Percentiles rank a stretch among this genome's conserved stretches.
phyloP scores from a whole-genome alignment of 2,113 vertebrate species.

The Bucco capensis region DNA sequence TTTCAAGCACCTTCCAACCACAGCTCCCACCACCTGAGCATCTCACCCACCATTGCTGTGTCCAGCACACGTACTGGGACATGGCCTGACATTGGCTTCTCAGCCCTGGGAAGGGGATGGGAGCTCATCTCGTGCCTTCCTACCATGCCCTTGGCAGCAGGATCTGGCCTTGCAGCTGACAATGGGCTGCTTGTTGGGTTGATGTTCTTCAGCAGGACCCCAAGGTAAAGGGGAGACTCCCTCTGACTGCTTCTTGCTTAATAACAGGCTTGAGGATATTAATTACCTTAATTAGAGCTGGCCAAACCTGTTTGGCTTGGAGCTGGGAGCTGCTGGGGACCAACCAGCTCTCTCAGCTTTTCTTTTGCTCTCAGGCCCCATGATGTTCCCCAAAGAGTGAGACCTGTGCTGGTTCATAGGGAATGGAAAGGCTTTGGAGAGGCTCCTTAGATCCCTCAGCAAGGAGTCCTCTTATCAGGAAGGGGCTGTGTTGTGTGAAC shows the following conservation, averaged over 20 bases:
- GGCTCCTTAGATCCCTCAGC: not conserved
- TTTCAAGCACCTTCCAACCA: not conserved
- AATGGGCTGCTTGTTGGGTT: slow-evolving; percentile 51
- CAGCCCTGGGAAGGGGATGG: rapidly evolving
- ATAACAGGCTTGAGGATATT: slow-evolving; percentile 68
- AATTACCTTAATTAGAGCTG: slow-evolving; percentile 64
- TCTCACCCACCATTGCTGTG: rapidly evolving
- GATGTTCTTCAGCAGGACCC: not conserved
- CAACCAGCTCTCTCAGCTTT: slow-evolving; percentile 52
- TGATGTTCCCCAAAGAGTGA: slow-evolving; percentile 2
- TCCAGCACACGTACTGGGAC: not conserved
- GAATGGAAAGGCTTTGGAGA: slow-evolving; percentile 38
- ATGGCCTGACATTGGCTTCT: not conserved
- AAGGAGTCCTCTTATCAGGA: not conserved
- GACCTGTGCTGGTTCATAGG: not conserved
- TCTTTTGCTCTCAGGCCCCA: slow-evolving; percentile 25
- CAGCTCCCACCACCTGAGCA: not conserved
- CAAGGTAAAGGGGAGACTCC: slow-evolving; percentile 44
- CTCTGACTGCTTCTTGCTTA: slow-evolving; percentile 50
- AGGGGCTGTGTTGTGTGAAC: not conserved
- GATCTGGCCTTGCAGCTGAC: not conserved
- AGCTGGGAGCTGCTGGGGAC: slow-evolving; percentile 38
- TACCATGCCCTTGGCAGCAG: not conserved
- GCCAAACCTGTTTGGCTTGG: slow-evolving; percentile 63
- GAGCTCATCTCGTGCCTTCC: not conserved